Evolutionary conservation across 2,797 vertebrate species (phyloP), one percentile per base, ranked within the genome.

Genomic region (Coregonus ussuriensis): DNA sequence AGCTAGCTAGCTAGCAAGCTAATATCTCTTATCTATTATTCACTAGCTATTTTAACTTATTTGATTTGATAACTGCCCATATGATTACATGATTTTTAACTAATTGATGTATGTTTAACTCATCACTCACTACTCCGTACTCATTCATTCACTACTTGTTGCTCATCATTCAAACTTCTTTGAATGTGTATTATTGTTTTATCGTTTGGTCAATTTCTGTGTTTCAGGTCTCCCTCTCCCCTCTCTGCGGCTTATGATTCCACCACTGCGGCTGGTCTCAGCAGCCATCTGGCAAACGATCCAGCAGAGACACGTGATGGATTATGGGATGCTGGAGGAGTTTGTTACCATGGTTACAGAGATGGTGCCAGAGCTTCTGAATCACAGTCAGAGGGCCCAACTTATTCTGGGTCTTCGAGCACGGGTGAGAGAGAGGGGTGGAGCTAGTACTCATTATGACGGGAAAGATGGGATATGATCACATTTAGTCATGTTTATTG

Each of bases 231-330:
- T 88, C 1, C 81, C 91, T 2, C 73, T 91, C 47, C 25, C 87
- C 1, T 75, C 81, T 4, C 79, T 92, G 74, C 86, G 84, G 5
- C 91, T 92, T 59, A 72, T 93, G 74, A 80, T 92, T 33, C 85
- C 91, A 0, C 86, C 93, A 0, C 79, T 95, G 59, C 92, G 94
- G 0, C 81, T 96, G 7, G 87, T 89, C 0, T 94, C 94, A 0
- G 95, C 95, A 0, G 94, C 94, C 3, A 83, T 92, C 82, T 96
- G 94, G 95, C 91, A 89, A 54, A 95, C 92, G 0, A 80, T 96
- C n/a, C 88, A 93, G 47, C 77, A 86, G 67, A 94, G 93, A 69
- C 78, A 82, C 0, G 89, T 94, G 72, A 84, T 84, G 0, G 89
- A 95, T 29, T 96, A 94, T 4, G 93, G 93, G 5, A 87, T 85